A percentile compares a stretch with the other conserved stretches of the same genome.
Conservation (phyloP, 2,113 vertebrate genomes). For the Loxodonta africana region DNA sequence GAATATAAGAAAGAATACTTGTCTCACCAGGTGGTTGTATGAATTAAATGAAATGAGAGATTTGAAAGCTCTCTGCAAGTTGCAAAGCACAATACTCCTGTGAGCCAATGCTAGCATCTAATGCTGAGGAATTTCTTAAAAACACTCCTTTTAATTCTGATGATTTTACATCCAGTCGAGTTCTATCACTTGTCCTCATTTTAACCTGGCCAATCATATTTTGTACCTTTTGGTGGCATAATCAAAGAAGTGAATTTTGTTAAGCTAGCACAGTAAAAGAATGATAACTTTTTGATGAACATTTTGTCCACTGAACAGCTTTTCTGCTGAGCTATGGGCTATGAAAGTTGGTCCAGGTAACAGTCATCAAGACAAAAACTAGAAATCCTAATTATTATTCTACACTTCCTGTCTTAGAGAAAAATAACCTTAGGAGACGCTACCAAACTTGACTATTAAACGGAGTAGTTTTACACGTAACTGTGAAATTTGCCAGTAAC, state of each 20-base stretch:
- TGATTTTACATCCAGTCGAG: neutral
- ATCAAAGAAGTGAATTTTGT: neutral
- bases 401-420: neutral
- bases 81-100: neutral
- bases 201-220: neutral
- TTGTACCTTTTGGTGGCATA: neutral
- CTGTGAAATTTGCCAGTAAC: neutral
- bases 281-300: neutral
- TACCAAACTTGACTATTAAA: neutral
- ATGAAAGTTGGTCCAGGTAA: neutral
- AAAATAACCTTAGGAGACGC: neutral
- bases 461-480: neutral
- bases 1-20: neutral
- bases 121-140: neutral
- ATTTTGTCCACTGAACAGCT: neutral
- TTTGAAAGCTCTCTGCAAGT: conserved; percentile 21
- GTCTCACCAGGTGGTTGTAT: neutral
- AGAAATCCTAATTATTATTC: neutral
- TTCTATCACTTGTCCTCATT: neutral
- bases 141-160: neutral
- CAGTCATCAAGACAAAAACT: neutral
- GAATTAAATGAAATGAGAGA: neutral
- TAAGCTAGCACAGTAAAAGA: neutral
- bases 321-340: neutral
- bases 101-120: neutral